Percentiles rank a stretch among this genome's conserved stretches.
phyloP scores from a whole-genome alignment of 2,797 vertebrate genomes.

The Ciconia nigra region DNA sequence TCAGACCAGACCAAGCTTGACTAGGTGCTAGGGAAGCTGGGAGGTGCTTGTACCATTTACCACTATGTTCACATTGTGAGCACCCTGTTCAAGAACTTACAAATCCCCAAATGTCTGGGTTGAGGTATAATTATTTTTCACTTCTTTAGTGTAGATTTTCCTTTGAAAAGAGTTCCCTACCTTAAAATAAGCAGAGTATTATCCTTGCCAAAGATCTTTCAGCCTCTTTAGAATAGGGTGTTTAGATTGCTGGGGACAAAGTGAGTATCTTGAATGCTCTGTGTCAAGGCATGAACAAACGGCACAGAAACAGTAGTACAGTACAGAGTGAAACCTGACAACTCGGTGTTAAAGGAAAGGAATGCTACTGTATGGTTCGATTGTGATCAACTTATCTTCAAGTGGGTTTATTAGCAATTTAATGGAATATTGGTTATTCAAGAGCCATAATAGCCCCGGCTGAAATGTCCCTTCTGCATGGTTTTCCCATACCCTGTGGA shows the following conservation, averaged over 20 bases:
- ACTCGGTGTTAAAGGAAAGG: conserved; percentile 73
- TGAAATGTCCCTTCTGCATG: conserved; percentile 80
- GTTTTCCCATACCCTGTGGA: conserved; percentile 86
- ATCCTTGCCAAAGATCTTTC: conserved; percentile 71
- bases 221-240: conserved; percentile 66
- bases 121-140: conserved; percentile 64
- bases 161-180: conserved; percentile 54
- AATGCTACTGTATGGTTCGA: conserved; percentile 82
- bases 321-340: conserved; percentile 73
- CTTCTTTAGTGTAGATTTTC: conserved; percentile 42
- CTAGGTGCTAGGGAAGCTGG: background rate
- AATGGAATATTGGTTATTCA: conserved; percentile 89
- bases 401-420: conserved; percentile 87
- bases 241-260: conserved; percentile 70
- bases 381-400: conserved; percentile 85
- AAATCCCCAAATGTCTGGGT: background rate
- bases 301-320: conserved; percentile 69
- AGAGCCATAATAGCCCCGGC: conserved; percentile 79
- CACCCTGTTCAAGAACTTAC: background rate
- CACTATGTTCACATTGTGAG: background rate
- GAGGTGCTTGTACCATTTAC: background rate
- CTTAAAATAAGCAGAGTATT: conserved; percentile 67
- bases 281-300: conserved; percentile 72
- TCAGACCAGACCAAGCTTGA: background rate
- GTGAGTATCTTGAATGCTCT: conserved; percentile 71